phyloP scores from a whole-genome alignment of 2,888 invertebrate genomes.

The Xanthorhoe spadicearia region DNA sequence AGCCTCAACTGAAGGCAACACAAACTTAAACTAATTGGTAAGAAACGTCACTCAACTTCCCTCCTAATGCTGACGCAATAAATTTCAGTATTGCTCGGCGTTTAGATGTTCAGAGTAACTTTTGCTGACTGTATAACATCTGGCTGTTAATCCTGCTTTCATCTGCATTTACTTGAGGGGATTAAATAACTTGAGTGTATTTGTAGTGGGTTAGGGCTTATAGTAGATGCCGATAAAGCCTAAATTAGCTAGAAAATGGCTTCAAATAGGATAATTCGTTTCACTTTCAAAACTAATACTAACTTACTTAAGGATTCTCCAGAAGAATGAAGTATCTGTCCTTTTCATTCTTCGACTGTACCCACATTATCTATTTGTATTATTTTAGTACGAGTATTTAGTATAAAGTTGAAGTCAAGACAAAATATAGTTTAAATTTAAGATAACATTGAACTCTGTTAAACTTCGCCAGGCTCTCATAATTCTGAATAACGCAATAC shows the following conservation, averaged over 20 bases:
- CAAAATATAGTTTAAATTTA: not conserved
- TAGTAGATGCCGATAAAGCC: conserved; percentile 14
- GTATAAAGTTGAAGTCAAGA: not conserved
- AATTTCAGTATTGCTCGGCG: conserved; percentile 23
- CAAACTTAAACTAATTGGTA: conserved; percentile 44
- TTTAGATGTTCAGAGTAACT: conserved; percentile 33
- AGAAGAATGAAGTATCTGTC: no score
- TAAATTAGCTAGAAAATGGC: not conserved
- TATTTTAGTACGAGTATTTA: no score
- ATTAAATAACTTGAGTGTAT: conserved; percentile 44
- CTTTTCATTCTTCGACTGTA: no score
- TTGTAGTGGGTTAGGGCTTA: conserved; percentile 15
- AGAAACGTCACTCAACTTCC: conserved; percentile 19
- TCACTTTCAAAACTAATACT: no score
- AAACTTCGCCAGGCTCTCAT: not conserved
- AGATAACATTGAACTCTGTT: not conserved
- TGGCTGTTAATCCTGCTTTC: conserved; percentile 50
- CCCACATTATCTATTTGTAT: no score
- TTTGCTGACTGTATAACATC: conserved; percentile 49
- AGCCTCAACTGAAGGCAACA: conserved; percentile 27
- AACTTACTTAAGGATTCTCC: no score
- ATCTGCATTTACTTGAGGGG: conserved; percentile 48
- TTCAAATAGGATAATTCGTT: not conserved
- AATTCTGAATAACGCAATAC: conserved; percentile 27
- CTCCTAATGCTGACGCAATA: conserved; percentile 13